Conservation (phyloP, 2,113 vertebrate genomes). For the Nestor notabilis region DNA sequence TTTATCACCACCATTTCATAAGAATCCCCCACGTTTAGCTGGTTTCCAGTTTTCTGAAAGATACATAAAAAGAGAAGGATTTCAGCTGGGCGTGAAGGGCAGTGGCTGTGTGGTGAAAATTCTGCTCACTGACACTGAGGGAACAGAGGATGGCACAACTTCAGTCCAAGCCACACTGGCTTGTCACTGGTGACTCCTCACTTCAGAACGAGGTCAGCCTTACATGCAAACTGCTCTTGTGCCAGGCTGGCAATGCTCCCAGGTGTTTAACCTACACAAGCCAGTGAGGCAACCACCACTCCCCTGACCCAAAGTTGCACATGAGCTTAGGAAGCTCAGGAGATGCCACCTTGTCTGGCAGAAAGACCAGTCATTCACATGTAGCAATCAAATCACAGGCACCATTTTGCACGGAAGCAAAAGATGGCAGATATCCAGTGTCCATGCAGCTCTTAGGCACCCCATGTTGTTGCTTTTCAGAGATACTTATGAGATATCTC, state of each 20-base stretch:
- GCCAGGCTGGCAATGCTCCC: background rate
- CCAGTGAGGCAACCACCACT: background rate
- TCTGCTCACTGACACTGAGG: background rate
- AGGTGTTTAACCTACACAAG: background rate
- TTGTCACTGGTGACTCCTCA: background rate
- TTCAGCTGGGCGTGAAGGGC: background rate
- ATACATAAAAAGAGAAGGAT: background rate
- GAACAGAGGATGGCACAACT: background rate
- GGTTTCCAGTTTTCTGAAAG: background rate
- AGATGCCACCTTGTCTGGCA: background rate
- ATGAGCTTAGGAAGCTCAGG: background rate
- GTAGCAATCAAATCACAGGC: accelerated
- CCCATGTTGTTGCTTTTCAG: background rate
- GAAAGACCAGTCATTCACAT: background rate
- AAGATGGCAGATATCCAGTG: background rate
- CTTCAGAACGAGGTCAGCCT: background rate
- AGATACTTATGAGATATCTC: background rate
- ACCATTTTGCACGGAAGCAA: background rate
- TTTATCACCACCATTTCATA: background rate
- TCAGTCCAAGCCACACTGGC: background rate
- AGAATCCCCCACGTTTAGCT: accelerated
- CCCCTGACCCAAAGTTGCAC: background rate
- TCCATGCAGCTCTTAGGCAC: background rate
- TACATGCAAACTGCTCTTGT: accelerated
- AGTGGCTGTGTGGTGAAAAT: background rate